Conservation (phyloP, 2,113 vertebrate species). For the Prietella phreatophila region DNA sequence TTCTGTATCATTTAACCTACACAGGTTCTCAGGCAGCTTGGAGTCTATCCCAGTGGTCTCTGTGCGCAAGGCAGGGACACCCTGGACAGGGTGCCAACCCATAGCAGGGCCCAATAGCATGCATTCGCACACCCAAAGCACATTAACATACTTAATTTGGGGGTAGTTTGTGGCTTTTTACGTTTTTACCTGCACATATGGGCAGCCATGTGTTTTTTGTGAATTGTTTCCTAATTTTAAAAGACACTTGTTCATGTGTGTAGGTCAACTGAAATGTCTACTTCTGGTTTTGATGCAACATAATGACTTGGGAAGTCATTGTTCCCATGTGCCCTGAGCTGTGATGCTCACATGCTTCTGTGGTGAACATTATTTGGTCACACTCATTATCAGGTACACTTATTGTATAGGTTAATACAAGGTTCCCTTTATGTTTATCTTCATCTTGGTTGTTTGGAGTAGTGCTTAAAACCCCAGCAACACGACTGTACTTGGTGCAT, state of each 20-base stretch:
- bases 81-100: no score
- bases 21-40: no score
- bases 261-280: not conserved
- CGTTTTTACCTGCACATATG: not conserved
- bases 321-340: not conserved
- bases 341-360: not conserved
- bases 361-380: not conserved
- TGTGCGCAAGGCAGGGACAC: no score
- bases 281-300: not conserved
- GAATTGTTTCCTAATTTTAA: not conserved
- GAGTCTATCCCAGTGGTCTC: no score
- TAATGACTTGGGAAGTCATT: constrained; percentile 5
- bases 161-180: not conserved
- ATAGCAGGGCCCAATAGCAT: no score
- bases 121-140: not conserved
- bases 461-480: not conserved
- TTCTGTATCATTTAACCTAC: no score
- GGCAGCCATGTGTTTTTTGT: not conserved
- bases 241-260: not conserved
- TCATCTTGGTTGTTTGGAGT: not conserved
- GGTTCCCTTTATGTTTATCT: not conserved
- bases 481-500: not conserved
- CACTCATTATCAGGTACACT: not conserved
- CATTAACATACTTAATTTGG: not conserved
- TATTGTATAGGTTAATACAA: not conserved